Conservation (phyloP, 2,797 vertebrate species). For the Artibeus jamaicensis region DNA sequence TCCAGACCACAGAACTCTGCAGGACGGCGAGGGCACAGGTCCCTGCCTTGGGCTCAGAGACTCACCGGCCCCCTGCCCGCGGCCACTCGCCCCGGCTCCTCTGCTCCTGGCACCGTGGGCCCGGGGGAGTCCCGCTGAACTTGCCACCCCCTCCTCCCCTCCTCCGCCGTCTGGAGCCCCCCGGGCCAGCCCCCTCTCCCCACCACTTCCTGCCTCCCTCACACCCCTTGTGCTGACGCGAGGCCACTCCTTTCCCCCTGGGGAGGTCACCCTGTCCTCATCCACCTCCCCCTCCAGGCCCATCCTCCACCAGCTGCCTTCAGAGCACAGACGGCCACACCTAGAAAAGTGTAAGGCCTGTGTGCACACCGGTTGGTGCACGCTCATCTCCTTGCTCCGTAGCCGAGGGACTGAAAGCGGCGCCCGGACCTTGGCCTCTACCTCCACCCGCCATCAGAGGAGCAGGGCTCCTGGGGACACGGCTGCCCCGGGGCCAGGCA, state of each 20-base stretch:
- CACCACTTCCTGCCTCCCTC: not conserved
- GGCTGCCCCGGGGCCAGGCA: not conserved
- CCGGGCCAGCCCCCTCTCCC: not conserved
- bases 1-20: too few species aligned
- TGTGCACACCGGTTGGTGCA: fast-evolving
- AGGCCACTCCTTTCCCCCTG: too few species aligned
- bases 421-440: not conserved
- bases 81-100: not conserved
- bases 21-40: not conserved
- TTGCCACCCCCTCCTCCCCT: too few species aligned
- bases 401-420: not conserved
- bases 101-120: not conserved
- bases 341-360: not conserved
- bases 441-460: not conserved
- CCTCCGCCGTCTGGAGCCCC: not conserved
- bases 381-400: not conserved
- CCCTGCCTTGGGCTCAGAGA: too few species aligned
- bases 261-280: not conserved
- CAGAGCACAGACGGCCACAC: not conserved
- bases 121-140: not conserved
- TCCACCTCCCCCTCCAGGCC: not conserved
- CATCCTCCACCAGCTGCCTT: not conserved
- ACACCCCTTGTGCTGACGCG: fast-evolving
- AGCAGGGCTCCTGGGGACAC: not conserved
- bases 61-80: not conserved